phyloP scores from a whole-genome alignment of 2,113 vertebrate species.

The Opisthocomus hoazin region DNA sequence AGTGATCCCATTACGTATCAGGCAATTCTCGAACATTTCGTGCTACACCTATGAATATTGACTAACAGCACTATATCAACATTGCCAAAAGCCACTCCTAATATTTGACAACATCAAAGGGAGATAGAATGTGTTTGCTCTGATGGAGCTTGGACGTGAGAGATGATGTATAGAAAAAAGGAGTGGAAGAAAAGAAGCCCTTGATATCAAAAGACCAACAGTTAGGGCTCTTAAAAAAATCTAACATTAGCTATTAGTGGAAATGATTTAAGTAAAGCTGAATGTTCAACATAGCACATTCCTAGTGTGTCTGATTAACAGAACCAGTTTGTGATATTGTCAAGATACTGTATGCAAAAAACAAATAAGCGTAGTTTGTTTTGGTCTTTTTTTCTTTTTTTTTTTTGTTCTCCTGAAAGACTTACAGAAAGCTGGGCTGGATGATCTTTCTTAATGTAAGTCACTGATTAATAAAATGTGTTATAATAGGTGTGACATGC shows the following conservation, averaged over 20 bases:
- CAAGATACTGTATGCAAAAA: background rate
- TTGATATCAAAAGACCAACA: background rate
- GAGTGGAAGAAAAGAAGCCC: background rate
- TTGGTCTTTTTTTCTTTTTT: background rate
- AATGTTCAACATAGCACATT: background rate
- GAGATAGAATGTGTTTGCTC: background rate
- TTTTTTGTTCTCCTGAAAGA: constrained; percentile 4
- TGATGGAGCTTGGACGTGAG: background rate
- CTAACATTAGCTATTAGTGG: background rate
- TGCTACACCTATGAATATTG: constrained; percentile 7
- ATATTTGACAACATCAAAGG: constrained; percentile 18
- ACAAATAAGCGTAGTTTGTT: background rate
- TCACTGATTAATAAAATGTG: constrained; percentile 52
- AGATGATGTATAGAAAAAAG: background rate
- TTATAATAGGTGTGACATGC: constrained; percentile 40
- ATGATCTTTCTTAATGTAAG: constrained; percentile 37
- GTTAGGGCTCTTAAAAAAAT: background rate
- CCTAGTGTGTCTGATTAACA: background rate
- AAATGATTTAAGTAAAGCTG: background rate
- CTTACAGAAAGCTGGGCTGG: background rate
- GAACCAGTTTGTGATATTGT: background rate
- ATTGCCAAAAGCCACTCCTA: background rate
- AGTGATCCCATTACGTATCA: background rate
- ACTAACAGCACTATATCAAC: background rate
- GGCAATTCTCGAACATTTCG: background rate